Conservation (phyloP, 2,113 vertebrate genomes). For the Sitta europaea region DNA sequence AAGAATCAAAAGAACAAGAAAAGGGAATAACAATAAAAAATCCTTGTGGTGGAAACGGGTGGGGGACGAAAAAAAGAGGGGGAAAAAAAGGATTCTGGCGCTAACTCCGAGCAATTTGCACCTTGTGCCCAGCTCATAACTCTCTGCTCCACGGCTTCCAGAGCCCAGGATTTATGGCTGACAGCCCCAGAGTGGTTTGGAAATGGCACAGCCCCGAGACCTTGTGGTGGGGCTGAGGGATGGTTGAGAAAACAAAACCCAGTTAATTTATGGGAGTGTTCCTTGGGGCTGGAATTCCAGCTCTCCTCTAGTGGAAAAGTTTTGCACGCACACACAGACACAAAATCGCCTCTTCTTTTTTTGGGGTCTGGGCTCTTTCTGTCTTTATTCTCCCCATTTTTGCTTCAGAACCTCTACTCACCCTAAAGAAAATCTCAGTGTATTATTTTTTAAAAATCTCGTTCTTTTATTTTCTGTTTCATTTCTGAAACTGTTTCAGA, state of each 20-base stretch:
- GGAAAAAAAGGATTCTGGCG: neutral
- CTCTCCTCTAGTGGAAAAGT: slow-evolving; percentile 44
- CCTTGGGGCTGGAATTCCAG: slow-evolving; percentile 11
- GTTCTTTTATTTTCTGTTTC: neutral
- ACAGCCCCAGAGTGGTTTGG: slow-evolving; percentile 50
- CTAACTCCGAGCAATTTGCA: slow-evolving; percentile 64
- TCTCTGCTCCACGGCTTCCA: slow-evolving; percentile 17
- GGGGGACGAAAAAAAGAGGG: rapidly evolving
- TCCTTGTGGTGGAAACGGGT: neutral
- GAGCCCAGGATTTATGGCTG: slow-evolving; percentile 50
- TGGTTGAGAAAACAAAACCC: slow-evolving; percentile 46
- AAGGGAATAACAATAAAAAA: neutral
- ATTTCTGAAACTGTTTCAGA: neutral
- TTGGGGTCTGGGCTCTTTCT: neutral
- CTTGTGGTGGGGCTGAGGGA: slow-evolving; percentile 56
- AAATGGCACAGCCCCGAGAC: slow-evolving; percentile 42
- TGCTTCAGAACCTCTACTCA: neutral
- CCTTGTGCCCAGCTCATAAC: slow-evolving; percentile 56
- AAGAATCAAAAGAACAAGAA: neutral
- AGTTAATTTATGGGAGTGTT: slow-evolving; percentile 56
- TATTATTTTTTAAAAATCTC: neutral
- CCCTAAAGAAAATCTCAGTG: neutral
- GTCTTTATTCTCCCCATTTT: neutral
- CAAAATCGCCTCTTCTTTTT: neutral
- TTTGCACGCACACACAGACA: neutral